Evolutionary conservation across 1,140 invertebrate species (phyloP), one percentile per base, ranked within the genome.

Genomic region (Apocrypta bakeri): DNA sequence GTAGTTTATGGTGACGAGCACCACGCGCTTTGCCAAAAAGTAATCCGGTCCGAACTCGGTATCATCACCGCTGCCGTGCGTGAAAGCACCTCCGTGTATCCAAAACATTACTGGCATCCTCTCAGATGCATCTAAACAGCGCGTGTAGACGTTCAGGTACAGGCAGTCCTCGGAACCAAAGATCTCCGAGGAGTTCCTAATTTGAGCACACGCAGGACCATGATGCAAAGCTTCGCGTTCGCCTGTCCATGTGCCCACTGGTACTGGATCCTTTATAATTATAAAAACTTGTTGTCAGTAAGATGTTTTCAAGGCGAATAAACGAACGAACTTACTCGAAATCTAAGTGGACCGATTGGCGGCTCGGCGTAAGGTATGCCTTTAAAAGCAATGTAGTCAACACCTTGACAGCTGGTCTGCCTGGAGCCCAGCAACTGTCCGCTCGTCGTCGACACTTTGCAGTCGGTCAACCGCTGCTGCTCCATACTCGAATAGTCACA

Each of bases 161-260:
- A 98, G 93, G 87, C 97, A 98, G 88, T 98, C 96, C 92, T 96
- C 95, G n/a, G n/a, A n/a, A n/a, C n/a, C n/a, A n/a, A n/a, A n/a
- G n/a, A 73, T 81, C 80, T 0, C 90, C 90, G 0, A 72, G 0
- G 7, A 88, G 9, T 63, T 76, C 2, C 87, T 79, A 0, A 79
- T 2, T 27, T 91, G 94, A 1, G 92, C 90, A 63, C 93, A 93
- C 1, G 89, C 86, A 0, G 93, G 90, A 29, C 94, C 94, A 66
- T 93, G 92, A 6, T 90, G 85, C 0, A 89, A 91, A 0, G 94
- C 94, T 79, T 95, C 91, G 85, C 89, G 91, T 1, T 93, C 76
- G 12, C 91, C 92, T 14, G 88, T 85, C 95, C 95, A 95, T 24
- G 91, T 86, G 74, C 94, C 91, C 0, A 91, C 83, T 0, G 93